These are phyloP conservation scores for Gymnoscopelus microlampas DNA, from an alignment of 2,797 vertebrate genomes.

Conservation along the genomic window DNA sequence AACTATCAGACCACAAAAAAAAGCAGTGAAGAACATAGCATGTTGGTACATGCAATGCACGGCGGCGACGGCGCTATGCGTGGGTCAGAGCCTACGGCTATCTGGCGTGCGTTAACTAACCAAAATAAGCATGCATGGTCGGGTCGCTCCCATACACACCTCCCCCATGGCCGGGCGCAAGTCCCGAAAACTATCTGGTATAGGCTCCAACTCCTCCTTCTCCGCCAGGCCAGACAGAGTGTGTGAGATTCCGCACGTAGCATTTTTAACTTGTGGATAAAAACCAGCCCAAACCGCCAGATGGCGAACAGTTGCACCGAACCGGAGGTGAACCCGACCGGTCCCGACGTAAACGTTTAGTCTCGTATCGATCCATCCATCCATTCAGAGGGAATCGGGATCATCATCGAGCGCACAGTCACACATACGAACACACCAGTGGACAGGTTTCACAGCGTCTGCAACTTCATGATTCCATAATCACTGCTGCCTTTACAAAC, in stretches of 20 bases:
- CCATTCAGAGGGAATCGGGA: too few species aligned
- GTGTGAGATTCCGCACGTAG: slow-evolving; percentile 84
- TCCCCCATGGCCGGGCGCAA: slow-evolving; percentile 52
- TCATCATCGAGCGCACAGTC: too few species aligned
- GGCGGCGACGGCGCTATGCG: too few species aligned
- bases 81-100: too few species aligned
- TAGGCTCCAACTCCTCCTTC: neutral
- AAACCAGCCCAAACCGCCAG: slow-evolving; percentile 55
- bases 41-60: too few species aligned
- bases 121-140: slow-evolving; percentile 20
- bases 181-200: slow-evolving; percentile 26
- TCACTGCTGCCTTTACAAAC: neutral
- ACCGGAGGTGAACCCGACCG: slow-evolving; percentile 41
- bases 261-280: slow-evolving; percentile 33
- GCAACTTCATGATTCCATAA: too few species aligned
- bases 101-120: slow-evolving; percentile 2
- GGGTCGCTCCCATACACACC: slow-evolving; percentile 29
- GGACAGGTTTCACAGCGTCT: neutral
- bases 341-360: slow-evolving; percentile 7
- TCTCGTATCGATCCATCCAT: neutral
- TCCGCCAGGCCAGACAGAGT: slow-evolving; percentile 29
- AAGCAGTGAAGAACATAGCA: too few species aligned
- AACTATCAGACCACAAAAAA: too few species aligned
- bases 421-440: neutral
- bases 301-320: slow-evolving; percentile 49